Percentiles rank a stretch among this genome's conserved stretches.
These are phyloP conservation scores for Teleopsis dalmanni DNA, from an alignment of 1,140 invertebrate species.

Conservation along the genomic window DNA sequence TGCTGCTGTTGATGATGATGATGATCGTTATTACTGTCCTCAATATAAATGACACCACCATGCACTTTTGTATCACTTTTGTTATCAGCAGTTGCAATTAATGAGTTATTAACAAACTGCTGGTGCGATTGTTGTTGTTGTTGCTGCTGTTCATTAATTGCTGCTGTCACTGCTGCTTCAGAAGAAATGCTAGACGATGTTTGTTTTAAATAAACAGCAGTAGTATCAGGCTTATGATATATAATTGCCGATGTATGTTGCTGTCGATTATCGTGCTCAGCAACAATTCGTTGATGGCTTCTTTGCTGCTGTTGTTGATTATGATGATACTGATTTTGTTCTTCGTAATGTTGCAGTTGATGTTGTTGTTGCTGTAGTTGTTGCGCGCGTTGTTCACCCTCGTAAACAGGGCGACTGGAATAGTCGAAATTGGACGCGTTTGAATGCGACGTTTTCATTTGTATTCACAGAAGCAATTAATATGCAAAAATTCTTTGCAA, in stretches of 20 bases:
- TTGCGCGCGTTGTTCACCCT: conserved; percentile 9
- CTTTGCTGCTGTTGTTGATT: not conserved
- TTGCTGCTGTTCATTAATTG: too few relatives aligned
- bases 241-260: not conserved
- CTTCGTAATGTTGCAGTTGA: not conserved
- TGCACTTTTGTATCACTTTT: conserved; percentile 1
- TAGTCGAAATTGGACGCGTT: conserved; percentile 14
- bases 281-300: not conserved
- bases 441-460: conserved; percentile 16
- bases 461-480: conserved; percentile 5
- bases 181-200: too few relatives aligned
- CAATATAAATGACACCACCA: conserved; percentile 12
- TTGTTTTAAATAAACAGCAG: too few relatives aligned
- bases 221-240: too few relatives aligned
- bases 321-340: not conserved
- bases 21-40: conserved; percentile 7
- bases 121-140: not conserved
- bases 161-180: too few relatives aligned
- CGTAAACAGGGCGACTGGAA: conserved; percentile 14
- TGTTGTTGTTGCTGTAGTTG: conserved; percentile 8
- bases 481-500: conserved; percentile 13
- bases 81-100: not conserved
- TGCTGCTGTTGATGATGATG: not conserved
- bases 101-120: conserved; percentile 3
- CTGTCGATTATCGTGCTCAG: not conserved